Evolutionary conservation across 2,113 vertebrate species (phyloP), one percentile per base, ranked within the genome.

Genomic region (Stictonetta naevosa): DNA sequence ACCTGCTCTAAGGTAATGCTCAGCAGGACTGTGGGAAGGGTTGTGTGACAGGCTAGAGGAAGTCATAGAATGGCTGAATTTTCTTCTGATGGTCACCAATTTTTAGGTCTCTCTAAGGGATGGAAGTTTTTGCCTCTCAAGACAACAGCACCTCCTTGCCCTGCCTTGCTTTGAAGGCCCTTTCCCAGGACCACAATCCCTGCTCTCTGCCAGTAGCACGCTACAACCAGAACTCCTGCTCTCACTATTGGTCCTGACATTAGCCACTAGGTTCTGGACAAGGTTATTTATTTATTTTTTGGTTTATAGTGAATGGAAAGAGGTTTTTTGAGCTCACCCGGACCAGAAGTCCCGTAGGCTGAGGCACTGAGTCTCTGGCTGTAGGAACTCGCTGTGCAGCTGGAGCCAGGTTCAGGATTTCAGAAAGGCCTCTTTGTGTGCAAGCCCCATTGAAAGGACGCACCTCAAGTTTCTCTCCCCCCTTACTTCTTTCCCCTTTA

Each of bases 221-320:
- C 8, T 33, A 0, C 1, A 28, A 40, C 18, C 20, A 8, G 11
- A 2, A 2, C 52, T 64, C 31, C 48, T 68, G 21, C 31, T 63
- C 25, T 34, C 34, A 9, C 21, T 55, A 25, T 18, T 21, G 19
- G 10, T 60, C 34, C 71, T 64, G 52, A 34, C 36, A 34, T 52
- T 92, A 90, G 63, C 67, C 72, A 13, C 8, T 64, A 58, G 14
- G 10, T 6, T 36, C 38, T 86, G 28, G 31, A 38, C 25, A 68
- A 33, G 9, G 55, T 23, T 4, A 5, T 40, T 52, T 36, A 48
- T 26, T 46, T 29, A 23, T 28, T 28, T 25, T 50, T 29, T 28
- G n/a, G 28, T 59, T 67, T 29, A 14, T 3, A 74, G 80, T 13
- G 18, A 50, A n/a, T 23, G 13, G 38, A 62, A 40, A 58, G 36